These are phyloP conservation scores for Rhinichthys klamathensis DNA, from an alignment of 2,113 vertebrate species.

Conservation along the genomic window DNA sequence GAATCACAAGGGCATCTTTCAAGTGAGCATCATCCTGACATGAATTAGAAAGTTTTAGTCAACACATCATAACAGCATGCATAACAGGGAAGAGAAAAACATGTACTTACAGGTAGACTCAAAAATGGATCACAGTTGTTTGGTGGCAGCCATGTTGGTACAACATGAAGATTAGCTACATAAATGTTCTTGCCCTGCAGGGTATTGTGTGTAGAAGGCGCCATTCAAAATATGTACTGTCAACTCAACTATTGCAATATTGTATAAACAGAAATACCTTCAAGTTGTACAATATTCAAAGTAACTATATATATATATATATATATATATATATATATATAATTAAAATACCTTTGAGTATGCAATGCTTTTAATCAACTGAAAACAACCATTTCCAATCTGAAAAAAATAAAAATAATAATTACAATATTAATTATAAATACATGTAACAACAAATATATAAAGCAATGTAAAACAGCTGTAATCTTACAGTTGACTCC, in stretches of 20 bases:
- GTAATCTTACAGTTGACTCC: background rate
- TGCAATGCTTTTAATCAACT: background rate
- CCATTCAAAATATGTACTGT: background rate
- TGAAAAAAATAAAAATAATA: background rate
- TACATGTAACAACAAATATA: background rate
- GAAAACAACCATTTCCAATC: slow-evolving; percentile 10
- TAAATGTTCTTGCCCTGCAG: no score
- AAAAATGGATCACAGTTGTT: slow-evolving; percentile 1
- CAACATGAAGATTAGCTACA: no score
- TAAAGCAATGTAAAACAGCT: background rate
- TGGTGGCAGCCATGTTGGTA: background rate
- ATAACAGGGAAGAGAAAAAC: background rate
- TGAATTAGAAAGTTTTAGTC: background rate
- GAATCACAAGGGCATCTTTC: background rate
- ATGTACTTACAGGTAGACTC: background rate
- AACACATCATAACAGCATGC: background rate
- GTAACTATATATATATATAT: no score
- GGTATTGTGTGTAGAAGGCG: background rate
- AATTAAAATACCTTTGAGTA: background rate
- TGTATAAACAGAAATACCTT: no score
- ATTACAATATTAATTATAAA: background rate
- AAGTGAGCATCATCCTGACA: background rate
- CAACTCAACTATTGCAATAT: background rate
- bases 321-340: background rate
- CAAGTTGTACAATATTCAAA: no score